These are phyloP conservation scores for Hypomecis atomaria DNA, from an alignment of 2,888 invertebrate species.

Conservation along the genomic window DNA sequence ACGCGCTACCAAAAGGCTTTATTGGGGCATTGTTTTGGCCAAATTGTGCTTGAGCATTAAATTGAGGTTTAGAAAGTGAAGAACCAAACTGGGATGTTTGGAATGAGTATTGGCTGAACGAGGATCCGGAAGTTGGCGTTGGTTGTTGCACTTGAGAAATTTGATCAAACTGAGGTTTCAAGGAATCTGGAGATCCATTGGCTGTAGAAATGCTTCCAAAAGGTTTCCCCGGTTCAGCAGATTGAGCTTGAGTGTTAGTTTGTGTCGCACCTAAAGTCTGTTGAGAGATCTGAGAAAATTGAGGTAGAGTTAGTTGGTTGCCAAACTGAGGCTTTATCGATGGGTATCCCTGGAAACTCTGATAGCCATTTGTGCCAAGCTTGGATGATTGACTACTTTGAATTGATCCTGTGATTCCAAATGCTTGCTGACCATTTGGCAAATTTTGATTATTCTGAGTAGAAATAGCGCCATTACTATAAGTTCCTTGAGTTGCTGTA, in stretches of 20 bases:
- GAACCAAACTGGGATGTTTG: slow-evolving; percentile 42
- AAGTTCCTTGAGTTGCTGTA: slow-evolving; percentile 12
- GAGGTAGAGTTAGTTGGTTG: slow-evolving; percentile 28
- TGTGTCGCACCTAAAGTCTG: slow-evolving; percentile 17
- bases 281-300: slow-evolving; percentile 27
- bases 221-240: slow-evolving; percentile 16
- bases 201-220: slow-evolving; percentile 18
- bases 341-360: slow-evolving; percentile 24
- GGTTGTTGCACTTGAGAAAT: slow-evolving; percentile 22
- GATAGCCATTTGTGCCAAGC: slow-evolving; percentile 18
- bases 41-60: slow-evolving; percentile 35
- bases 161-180: slow-evolving; percentile 31
- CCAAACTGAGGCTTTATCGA: slow-evolving; percentile 34
- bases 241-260: slow-evolving; percentile 18
- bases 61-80: slow-evolving; percentile 40
- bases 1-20: slow-evolving; percentile 24
- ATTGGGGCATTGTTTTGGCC: slow-evolving; percentile 21
- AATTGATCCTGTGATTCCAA: slow-evolving; percentile 17
- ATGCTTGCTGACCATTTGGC: slow-evolving; percentile 7
- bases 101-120: slow-evolving; percentile 29
- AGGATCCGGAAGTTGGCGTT: slow-evolving; percentile 17
- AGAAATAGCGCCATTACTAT: background rate
- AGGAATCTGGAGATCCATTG: slow-evolving; percentile 9
- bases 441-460: slow-evolving; percentile 14
- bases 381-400: slow-evolving; percentile 12